Evolutionary conservation across 2,797 vertebrate genomes (phyloP).

Genomic region (Oophaga sylvatica): DNA sequence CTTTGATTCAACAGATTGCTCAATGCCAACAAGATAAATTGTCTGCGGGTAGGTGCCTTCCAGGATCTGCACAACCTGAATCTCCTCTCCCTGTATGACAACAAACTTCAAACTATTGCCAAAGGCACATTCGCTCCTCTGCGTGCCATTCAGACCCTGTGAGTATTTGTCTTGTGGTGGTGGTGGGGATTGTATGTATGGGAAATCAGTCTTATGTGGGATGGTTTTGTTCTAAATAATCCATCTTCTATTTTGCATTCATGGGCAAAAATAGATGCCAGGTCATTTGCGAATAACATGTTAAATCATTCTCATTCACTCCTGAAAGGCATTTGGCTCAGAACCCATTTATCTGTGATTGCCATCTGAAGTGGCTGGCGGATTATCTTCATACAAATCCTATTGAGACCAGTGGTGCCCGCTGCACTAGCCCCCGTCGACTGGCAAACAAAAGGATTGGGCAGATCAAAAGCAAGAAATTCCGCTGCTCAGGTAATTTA

Average conservation of each 20-base stretch:
- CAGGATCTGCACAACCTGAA: conserved; percentile 97
- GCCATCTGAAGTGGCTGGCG: conserved; percentile 98
- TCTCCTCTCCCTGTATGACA: conserved; percentile 95
- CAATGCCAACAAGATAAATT: conserved; percentile 98
- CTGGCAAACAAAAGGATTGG: conserved; percentile 91
- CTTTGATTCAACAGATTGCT: conserved; percentile 83
- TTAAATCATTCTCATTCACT: conserved; percentile 69
- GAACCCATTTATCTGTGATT: conserved; percentile 98
- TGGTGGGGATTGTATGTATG: conserved; percentile 37
- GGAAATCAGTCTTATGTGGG: conserved; percentile 7
- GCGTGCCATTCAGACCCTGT: conserved; percentile 94
- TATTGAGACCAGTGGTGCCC: conserved; percentile 89
- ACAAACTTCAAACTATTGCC: conserved; percentile 96
- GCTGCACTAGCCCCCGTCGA: conserved; percentile 83
- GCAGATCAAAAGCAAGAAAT: conserved; percentile 94
- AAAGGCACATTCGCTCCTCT: conserved; percentile 96
- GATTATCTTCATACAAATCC: conserved; percentile 98
- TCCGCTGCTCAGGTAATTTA: conserved; percentile 90
- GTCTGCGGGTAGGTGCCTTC: conserved; percentile 95
- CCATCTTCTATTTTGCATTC: conserved; percentile 59
- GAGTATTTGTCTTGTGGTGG: conserved; percentile 69
- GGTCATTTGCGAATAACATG: conserved; percentile 65
- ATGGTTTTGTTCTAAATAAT: conserved; percentile 45
- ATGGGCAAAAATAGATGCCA: conserved; percentile 50
- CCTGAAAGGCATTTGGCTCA: conserved; percentile 90